Evolutionary conservation across 2,888 invertebrate genomes (phyloP).

Genomic region (Zele albiditarsus): DNA sequence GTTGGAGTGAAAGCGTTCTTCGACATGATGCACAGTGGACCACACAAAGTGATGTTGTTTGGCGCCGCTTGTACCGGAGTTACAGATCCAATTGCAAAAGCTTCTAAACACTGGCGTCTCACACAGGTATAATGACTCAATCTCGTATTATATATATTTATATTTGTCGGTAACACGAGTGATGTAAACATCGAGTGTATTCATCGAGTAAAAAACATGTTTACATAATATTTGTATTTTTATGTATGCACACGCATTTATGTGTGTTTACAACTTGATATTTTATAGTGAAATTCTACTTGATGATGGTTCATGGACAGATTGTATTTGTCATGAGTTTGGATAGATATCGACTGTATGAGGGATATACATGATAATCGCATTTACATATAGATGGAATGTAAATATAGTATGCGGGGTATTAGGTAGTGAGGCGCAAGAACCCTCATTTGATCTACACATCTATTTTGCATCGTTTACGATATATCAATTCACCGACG

Average conservation of each 20-base stretch:
- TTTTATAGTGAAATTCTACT: too few species aligned
- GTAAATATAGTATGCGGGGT: constrained; percentile 41
- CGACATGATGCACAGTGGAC: constrained; percentile 96
- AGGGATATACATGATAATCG: constrained; percentile 18
- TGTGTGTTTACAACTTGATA: too few species aligned
- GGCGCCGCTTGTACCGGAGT: constrained; percentile 97
- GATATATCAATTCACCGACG: neutral
- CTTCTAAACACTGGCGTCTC: constrained; percentile 97
- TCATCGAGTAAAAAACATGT: too few species aligned
- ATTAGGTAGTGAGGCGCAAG: constrained; percentile 8
- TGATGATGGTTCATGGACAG: constrained; percentile 6
- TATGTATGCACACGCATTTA: too few species aligned
- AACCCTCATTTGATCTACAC: constrained; percentile 17
- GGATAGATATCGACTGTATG: too few species aligned
- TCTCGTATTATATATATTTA: constrained; percentile 43
- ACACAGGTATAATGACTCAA: constrained; percentile 83
- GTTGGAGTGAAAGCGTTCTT: constrained; percentile 96
- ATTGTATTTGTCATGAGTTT: neutral
- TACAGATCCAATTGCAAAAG: constrained; percentile 97
- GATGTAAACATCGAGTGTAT: neutral
- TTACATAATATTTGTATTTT: too few species aligned
- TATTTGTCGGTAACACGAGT: neutral
- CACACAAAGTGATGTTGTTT: constrained; percentile 94
- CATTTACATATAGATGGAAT: constrained; percentile 53
- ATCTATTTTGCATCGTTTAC: constrained; percentile 3